phyloP scores from a whole-genome alignment of 23 tunicate species.

The Phallusia fumigata region DNA sequence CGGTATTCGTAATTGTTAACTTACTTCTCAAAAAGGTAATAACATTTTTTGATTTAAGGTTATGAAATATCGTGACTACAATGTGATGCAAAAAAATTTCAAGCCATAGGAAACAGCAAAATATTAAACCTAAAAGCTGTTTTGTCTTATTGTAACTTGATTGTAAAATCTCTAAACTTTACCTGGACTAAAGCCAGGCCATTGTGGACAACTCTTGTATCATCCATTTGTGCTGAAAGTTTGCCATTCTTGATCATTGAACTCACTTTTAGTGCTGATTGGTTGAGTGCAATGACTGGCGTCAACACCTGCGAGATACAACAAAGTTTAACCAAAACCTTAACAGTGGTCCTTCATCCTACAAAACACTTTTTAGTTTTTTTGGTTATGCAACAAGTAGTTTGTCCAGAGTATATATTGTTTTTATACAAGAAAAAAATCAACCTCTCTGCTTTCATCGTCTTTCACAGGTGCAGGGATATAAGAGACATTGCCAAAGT shows the following conservation, averaged over 20 bases:
- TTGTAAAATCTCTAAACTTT: too few relatives aligned
- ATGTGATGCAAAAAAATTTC: too few relatives aligned
- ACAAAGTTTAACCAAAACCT: not conserved
- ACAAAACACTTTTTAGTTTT: too few relatives aligned
- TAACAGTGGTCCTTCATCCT: not conserved
- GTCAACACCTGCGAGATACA: conserved; percentile 52
- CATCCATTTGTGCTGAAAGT: conserved; percentile 72
- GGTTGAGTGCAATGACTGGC: conserved; percentile 72
- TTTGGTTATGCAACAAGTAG: too few relatives aligned
- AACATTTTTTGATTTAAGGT: too few relatives aligned
- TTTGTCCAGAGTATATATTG: too few relatives aligned
- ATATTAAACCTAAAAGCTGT: too few relatives aligned
- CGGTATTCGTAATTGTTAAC: too few relatives aligned
- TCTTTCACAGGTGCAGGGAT: conserved; percentile 53
- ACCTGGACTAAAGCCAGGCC: conserved; percentile 96
- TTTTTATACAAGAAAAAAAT: not conserved
- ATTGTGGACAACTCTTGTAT: conserved; percentile 63
- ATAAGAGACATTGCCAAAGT: conserved; percentile 57
- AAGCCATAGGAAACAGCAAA: too few relatives aligned
- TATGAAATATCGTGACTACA: too few relatives aligned
- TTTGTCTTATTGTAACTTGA: too few relatives aligned
- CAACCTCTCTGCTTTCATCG: conserved; percentile 58
- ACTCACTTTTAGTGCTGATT: conserved; percentile 51
- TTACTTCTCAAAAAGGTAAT: too few relatives aligned
- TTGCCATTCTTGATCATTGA: conserved; percentile 85